Evolutionary conservation across 2,888 invertebrate genomes (phyloP).

Genomic region (Pseudococcus viburni): DNA sequence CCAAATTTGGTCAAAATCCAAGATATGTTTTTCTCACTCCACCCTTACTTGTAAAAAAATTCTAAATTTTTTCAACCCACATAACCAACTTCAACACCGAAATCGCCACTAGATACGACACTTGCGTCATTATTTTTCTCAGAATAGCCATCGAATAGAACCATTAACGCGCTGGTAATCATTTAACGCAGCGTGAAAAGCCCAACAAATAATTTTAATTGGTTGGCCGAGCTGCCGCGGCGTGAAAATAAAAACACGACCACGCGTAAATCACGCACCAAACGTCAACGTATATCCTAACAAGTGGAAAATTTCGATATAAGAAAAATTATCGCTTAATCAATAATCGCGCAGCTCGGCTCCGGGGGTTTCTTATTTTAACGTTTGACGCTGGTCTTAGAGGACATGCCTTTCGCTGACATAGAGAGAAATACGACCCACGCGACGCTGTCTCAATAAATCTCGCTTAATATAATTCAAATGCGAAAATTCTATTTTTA

Average conservation of each 20-base stretch:
- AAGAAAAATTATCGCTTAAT: constrained; percentile 26
- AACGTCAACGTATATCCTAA: constrained; percentile 21
- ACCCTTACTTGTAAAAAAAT: neutral
- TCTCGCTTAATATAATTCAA: neutral
- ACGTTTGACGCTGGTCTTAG: neutral
- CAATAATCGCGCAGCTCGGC: neutral
- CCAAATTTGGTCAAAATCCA: no score
- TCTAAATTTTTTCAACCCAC: no score
- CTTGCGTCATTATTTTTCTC: neutral
- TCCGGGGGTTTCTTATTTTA: constrained; percentile 7
- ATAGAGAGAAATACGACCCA: constrained; percentile 15
- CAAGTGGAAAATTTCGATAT: constrained; percentile 52
- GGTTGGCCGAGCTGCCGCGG: neutral
- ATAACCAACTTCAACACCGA: neutral
- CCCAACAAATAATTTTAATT: constrained; percentile 41
- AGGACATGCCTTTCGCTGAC: neutral
- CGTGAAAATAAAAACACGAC: constrained; percentile 22
- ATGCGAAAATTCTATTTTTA: constrained; percentile 19
- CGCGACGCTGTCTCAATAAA: neutral
- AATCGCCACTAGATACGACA: neutral
- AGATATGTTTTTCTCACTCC: no score
- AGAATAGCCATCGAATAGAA: neutral
- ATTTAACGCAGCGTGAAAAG: neutral
- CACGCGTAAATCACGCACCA: constrained; percentile 39
- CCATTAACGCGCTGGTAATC: neutral